These are phyloP conservation scores for Helicolenus hilgendorfi DNA, from an alignment of 2,797 vertebrate genomes.

Conservation along the genomic window DNA sequence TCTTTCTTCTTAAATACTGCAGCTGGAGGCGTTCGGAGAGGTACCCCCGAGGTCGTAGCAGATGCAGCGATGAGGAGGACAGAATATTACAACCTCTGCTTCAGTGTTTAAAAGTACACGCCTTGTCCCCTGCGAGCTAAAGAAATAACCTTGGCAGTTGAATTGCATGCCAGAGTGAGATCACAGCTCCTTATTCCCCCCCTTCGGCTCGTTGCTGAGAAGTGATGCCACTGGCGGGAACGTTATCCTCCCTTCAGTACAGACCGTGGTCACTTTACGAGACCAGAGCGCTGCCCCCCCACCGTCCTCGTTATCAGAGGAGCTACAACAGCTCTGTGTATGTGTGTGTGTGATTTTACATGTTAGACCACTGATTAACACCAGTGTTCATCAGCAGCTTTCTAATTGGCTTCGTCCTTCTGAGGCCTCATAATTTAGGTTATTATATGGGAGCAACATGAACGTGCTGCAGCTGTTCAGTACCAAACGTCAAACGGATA, in stretches of 20 bases:
- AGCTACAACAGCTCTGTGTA: conserved; percentile 3
- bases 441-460: conserved; percentile 5
- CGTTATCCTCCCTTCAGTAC: conserved; percentile 3
- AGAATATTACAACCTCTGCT: neutral
- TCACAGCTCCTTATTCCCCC: neutral
- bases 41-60: neutral
- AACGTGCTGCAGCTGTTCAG: neutral
- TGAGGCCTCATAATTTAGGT: conserved; percentile 2
- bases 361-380: conserved; percentile 19
- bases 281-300: neutral
- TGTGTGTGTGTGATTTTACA: neutral
- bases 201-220: conserved; percentile 15
- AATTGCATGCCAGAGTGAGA: neutral
- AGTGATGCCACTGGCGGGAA: conserved; percentile 27
- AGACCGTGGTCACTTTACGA: conserved; percentile 39
- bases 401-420: conserved; percentile 20
- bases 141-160: conserved; percentile 7
- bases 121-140: neutral
- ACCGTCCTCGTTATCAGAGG: conserved; percentile 26
- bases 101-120: neutral
- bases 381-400: conserved; percentile 10
- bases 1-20: neutral
- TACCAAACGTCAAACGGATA: too few relatives aligned
- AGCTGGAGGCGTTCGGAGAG: neutral
- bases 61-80: neutral